These are phyloP conservation scores for Cavia aperea DNA, from an alignment of 2,113 vertebrate genomes.

Conservation along the genomic window DNA sequence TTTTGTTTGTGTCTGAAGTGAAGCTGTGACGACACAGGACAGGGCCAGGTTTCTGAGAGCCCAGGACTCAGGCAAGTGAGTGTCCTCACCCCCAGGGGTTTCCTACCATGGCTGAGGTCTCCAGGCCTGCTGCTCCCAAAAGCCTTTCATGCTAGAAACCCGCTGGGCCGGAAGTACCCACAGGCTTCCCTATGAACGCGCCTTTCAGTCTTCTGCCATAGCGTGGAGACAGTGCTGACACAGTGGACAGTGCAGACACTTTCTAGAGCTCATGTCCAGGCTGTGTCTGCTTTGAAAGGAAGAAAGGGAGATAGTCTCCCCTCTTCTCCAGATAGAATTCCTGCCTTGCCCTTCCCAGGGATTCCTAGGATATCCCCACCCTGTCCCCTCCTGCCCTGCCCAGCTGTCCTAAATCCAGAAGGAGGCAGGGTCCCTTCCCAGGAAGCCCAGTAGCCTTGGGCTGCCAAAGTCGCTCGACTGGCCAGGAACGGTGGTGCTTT, in stretches of 20 bases:
- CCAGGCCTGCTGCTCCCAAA: not conserved
- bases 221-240: not conserved
- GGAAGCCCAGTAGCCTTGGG: not conserved
- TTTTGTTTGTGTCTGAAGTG: not conserved
- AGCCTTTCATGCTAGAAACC: not conserved
- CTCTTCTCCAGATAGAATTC: not conserved
- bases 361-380: not conserved
- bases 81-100: not conserved
- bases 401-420: not conserved
- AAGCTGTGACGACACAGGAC: not conserved
- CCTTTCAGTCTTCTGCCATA: not conserved
- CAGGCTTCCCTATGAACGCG: not conserved
- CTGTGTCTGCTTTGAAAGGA: not conserved
- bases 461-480: not conserved
- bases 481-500: not conserved
- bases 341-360: not conserved
- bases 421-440: too few species aligned
- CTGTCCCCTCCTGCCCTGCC: too few species aligned
- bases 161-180: not conserved
- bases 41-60: not conserved
- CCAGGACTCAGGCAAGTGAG: not conserved
- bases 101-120: not conserved
- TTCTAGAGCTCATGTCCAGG: not conserved
- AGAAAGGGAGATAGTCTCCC: not conserved
- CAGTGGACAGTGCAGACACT: not conserved